Base-by-base conservation (phyloP, 2,113 vertebrate species). In the Loxodonta africana region DNA sequence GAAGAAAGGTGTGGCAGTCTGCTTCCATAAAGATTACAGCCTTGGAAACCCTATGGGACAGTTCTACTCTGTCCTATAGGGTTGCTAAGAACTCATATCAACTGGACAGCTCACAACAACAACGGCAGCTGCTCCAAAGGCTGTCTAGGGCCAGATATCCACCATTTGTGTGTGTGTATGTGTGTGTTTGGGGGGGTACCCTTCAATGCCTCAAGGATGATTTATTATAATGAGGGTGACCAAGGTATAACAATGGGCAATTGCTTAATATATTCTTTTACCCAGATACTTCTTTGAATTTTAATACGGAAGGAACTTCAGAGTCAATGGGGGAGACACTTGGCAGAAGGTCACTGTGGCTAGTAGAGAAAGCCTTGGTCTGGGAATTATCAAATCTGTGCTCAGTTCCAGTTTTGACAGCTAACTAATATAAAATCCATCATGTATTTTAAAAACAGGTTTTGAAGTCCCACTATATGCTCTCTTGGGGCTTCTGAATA, bases 391-490 rank as follows among this genome's bases (percentile, higher is more conserved):
- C 28, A 86, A 83, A 62, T 80, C 33, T 80, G 62, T 83, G 60
- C 83, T 88, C 28, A 81, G 81, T 81, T 91, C 26, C 2, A 28
- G 65, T 26, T 87, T 94, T 96, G 73, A 67, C 28, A 82, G 86
- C 37, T 92, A 91, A 82, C 30, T 67, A 87, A 82, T 63, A 73
- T 77, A 82, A 94, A 96, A 89, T 21, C 20, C 23, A 91, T 74
- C 30, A 2, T 62, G 78, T 41, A 28, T 95, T 91, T 94, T 94
- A 77, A 89, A 94, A 57, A 86, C 6, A 88, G 80, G 25, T 95
- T 93, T 86, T 94, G 57, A 95, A 95, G 48, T 92, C n/a, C 51
- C 93, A 46, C 57, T 77, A 77, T 85, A 71, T 69, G 23, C 89
- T 33, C 51, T 90, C 63, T 81, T 65, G 57, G 60, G 77, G 3